phyloP scores from a whole-genome alignment of 2,888 invertebrate species.

The Sturmia bella region DNA sequence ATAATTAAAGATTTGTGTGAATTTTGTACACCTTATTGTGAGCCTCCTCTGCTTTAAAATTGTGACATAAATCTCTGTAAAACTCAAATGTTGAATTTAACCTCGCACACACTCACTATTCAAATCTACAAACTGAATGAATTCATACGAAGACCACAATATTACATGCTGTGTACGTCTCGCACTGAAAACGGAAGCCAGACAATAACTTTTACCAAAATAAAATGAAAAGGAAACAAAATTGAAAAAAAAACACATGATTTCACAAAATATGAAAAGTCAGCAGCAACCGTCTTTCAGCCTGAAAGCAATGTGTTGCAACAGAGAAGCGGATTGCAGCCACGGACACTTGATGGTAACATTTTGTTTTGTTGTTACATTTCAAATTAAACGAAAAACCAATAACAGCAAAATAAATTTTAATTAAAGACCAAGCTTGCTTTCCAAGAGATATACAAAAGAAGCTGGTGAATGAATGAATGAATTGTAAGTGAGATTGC shows the following conservation, averaged over 20 bases:
- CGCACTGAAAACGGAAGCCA: constrained; percentile 62
- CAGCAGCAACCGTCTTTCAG: constrained; percentile 25
- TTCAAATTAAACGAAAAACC: constrained; percentile 63
- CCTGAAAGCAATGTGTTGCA: constrained; percentile 58
- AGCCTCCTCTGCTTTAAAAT: neutral
- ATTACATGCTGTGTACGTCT: constrained; percentile 67
- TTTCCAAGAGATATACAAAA: neutral
- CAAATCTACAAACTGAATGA: constrained; percentile 60
- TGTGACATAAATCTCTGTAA: constrained; percentile 1
- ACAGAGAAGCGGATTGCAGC: constrained; percentile 18
- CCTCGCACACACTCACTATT: constrained; percentile 35
- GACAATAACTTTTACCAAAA: constrained; percentile 62
- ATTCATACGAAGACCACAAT: constrained; percentile 67
- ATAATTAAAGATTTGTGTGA: too few species aligned
- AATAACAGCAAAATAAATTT: constrained; percentile 63
- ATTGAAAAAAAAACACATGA: constrained; percentile 16
- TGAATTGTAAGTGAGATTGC: constrained; percentile 13
- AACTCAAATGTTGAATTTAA: constrained; percentile 13
- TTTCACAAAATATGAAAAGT: constrained; percentile 14
- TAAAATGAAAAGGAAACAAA: constrained; percentile 14
- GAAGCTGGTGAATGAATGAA: neutral
- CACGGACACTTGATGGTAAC: constrained; percentile 54
- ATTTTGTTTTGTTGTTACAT: constrained; percentile 61
- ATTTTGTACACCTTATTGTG: too few species aligned
- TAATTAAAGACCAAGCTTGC: constrained; percentile 56